Base-by-base conservation (phyloP, 2,888 invertebrate species). In the Nomada flava region DNA sequence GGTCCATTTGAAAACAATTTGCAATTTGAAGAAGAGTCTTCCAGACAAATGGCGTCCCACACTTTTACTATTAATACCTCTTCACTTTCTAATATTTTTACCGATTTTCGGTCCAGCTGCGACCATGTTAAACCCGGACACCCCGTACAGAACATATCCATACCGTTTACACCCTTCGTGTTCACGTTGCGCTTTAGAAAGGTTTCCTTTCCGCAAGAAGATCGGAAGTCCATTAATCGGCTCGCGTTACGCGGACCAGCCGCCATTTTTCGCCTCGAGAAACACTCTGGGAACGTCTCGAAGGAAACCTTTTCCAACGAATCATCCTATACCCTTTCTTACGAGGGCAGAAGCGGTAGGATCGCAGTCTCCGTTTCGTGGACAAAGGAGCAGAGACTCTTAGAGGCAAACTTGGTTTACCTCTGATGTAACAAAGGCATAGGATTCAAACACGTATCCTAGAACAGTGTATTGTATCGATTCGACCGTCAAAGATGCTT, bases 141-240 rank as follows among this genome's bases (percentile, higher is more conserved):
- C 36, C 36, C 36, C 36, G 36, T 36, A 36, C 36, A 36, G 36
- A 36, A 36, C 36, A 36, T 36, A 36, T 36, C 36, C 36, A 36
- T 36, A 59, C 36, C 18, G 18, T 55, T 26, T n/a, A 55, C 55
- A 52, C 36, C 63, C 11, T 29, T n/a, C 52, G 18, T 13, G 29
- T 47, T 42, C 44, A 15, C 4, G 13, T 18, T 1, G 9, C 13
- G n/a, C 7, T 52, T 26, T 20, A 50, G 26, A 55, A 62, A 60
- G 63, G 42, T 55, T 73, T 72, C 68, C 44, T 68, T 55, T 18
- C 26, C 23, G 1, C 52, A 52, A 50, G 20, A 68, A 63, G 67
- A 53, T 20, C 81, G 81, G 79, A 85, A 83, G 86, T 81, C 86
- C 83, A 86, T 88, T 83, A 87, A 87, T 88, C 83, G 84, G 77